Evolutionary conservation across 2,888 invertebrate genomes (phyloP).

Genomic region (Apantesis nais): DNA sequence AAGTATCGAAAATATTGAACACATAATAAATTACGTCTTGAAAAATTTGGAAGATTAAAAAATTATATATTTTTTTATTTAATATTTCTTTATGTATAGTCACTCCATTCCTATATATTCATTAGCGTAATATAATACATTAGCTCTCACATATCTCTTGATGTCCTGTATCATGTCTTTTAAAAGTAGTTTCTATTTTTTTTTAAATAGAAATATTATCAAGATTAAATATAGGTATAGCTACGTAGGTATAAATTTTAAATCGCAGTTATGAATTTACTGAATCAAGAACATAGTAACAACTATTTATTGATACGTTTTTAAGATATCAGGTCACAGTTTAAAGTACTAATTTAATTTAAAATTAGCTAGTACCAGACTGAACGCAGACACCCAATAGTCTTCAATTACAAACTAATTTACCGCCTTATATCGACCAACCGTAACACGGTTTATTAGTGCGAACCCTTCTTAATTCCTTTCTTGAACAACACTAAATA

Average conservation of each 20-base stretch:
- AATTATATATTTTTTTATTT: no score
- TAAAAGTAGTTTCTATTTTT: background rate
- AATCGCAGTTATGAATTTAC: background rate
- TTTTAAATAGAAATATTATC: background rate
- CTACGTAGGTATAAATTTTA: background rate
- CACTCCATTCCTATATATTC: background rate
- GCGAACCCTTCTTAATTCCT: constrained; percentile 13
- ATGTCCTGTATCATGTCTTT: background rate
- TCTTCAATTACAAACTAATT: constrained; percentile 36
- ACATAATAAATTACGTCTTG: no score
- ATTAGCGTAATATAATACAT: background rate
- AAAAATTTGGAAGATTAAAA: no score
- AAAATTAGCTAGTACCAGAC: constrained; percentile 7
- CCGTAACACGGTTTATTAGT: constrained; percentile 24
- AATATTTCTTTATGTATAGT: no score
- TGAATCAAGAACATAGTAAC: background rate
- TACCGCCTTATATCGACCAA: constrained; percentile 26
- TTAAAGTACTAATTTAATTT: background rate
- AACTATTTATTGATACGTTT: background rate
- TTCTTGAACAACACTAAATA: constrained; percentile 21
- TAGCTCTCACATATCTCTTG: background rate
- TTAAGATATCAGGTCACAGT: background rate
- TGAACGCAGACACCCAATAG: constrained; percentile 21
- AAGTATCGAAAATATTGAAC: no score
- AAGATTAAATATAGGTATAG: background rate